A percentile compares a stretch with the other conserved stretches of the same genome.
Evolutionary conservation across 2,797 vertebrate species (phyloP).

Genomic region (Eulemur rubriventer): DNA sequence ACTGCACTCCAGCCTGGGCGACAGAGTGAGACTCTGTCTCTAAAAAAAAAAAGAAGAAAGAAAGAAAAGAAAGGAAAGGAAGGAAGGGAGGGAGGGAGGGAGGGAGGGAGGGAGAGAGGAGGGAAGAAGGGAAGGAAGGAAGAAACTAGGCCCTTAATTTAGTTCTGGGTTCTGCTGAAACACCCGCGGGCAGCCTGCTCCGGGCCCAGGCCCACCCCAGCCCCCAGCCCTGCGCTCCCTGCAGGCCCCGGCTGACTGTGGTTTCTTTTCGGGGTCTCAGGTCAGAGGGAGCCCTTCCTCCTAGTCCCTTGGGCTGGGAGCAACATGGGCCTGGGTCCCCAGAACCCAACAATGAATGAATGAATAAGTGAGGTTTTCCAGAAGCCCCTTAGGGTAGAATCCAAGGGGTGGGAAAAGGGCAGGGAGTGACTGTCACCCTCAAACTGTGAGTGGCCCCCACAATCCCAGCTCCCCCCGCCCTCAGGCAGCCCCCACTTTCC

Average conservation of each 20-base stretch:
- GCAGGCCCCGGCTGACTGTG: not conserved
- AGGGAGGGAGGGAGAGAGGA: no score
- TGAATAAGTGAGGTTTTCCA: not conserved
- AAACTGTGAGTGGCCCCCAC: not conserved
- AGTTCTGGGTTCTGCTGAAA: not conserved
- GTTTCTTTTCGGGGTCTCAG: not conserved
- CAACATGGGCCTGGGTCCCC: accelerated
- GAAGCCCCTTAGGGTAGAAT: not conserved
- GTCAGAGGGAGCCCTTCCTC: not conserved
- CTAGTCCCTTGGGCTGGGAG: not conserved
- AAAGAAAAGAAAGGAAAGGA: no score
- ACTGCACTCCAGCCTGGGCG: not conserved
- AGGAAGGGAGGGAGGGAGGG: no score
- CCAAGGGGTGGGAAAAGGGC: not conserved
- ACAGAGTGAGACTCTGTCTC: not conserved
- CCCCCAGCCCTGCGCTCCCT: not conserved
- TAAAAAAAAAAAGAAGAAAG: not conserved
- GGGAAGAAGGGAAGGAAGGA: no score
- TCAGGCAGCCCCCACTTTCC: not conserved
- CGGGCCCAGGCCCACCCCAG: accelerated
- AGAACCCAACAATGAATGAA: accelerated
- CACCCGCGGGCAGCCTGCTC: no score
- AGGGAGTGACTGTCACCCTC: not conserved
- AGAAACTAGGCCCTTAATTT: not conserved
- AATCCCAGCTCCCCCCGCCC: not conserved